Evolutionary conservation across 2,888 invertebrate genomes (phyloP).

Genomic region (Dusona sp.): DNA sequence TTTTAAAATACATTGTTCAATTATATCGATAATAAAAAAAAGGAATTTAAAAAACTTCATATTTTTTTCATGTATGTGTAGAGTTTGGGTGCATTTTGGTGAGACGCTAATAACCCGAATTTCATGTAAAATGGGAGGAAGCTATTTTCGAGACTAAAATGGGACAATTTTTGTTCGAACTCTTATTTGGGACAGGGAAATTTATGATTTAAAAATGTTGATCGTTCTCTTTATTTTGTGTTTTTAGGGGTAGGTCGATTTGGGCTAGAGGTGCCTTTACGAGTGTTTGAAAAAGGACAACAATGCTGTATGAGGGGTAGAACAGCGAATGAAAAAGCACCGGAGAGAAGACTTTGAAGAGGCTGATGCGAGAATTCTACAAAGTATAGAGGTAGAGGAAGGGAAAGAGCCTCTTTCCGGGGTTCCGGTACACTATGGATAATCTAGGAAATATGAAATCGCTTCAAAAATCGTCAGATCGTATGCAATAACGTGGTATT

Average conservation of each 20-base stretch:
- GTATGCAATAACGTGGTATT: constrained; percentile 80
- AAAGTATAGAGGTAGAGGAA: constrained; percentile 25
- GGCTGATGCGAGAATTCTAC: constrained; percentile 24
- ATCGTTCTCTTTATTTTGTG: not conserved
- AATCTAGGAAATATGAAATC: constrained; percentile 79
- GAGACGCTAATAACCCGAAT: too few species aligned
- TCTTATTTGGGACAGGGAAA: too few species aligned
- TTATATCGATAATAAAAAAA: too few species aligned
- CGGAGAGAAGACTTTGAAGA: constrained; percentile 22
- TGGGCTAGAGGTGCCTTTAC: not conserved
- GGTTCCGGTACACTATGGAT: constrained; percentile 65
- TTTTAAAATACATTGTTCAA: too few species aligned
- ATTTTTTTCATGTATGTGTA: too few species aligned
- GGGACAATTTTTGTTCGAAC: too few species aligned
- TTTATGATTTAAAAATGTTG: too few species aligned
- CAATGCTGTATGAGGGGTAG: constrained; percentile 1
- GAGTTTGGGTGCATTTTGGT: too few species aligned
- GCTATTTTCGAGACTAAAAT: too few species aligned
- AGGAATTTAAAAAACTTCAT: too few species aligned
- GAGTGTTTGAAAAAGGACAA: not conserved
- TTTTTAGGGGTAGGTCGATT: not conserved
- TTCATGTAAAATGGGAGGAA: too few species aligned
- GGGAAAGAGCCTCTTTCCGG: constrained; percentile 9
- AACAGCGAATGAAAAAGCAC: constrained; percentile 18
- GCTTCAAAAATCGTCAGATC: constrained; percentile 78